Evolutionary conservation across 2,113 vertebrate species (phyloP), one percentile per base, ranked within the genome.

Genomic region (Columba janthina): DNA sequence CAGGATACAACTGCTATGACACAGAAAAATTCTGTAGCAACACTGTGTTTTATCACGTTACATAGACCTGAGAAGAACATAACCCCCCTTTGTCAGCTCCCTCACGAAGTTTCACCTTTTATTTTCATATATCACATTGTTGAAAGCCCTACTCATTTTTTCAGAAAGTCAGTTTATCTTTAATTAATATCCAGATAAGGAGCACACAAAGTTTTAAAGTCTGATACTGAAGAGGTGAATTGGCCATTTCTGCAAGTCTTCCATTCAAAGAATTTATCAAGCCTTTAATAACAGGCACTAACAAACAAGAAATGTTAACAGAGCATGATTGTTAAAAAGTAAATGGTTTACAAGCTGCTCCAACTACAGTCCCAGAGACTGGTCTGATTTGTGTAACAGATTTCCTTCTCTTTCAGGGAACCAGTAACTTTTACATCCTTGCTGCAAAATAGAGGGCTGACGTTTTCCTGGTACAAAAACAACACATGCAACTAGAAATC

Each of bases 331-430:
- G 6, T 31, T 62, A 2, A 74, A 32, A 36, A 10, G 9, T 34
- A 50, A 94, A 34, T 36, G 31, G 5, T 87, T 84, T 90, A 83
- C 89, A 87, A 92, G 80, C 61, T 94, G 72, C 75, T 89, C 61
- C 58, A 69, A 17, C 66, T 84, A 31, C 40, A 77, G 69, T 31
- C 72, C 62, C 42, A 71, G 86, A 69, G 79, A 78, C 25, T 61
- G 36, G 53, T 10, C 32, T 69, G 76, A 93, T 74, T 48, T 0
- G 0, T 64, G 44, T 44, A 93, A 75, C 80, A 95, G 86, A 93
- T 84, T 93, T 94, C 61, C 61, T 78, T 64, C 72, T 69, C 46
- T 71, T 65, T 22, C 57, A 65, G 34, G 79, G 57, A 87, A 78
- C 20, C 57, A 53, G 11, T 8, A 15, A 65, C 26, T 53, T 77